Conservation (phyloP, 2,888 invertebrate species). For the Sphaerophoria rueppellii region DNA sequence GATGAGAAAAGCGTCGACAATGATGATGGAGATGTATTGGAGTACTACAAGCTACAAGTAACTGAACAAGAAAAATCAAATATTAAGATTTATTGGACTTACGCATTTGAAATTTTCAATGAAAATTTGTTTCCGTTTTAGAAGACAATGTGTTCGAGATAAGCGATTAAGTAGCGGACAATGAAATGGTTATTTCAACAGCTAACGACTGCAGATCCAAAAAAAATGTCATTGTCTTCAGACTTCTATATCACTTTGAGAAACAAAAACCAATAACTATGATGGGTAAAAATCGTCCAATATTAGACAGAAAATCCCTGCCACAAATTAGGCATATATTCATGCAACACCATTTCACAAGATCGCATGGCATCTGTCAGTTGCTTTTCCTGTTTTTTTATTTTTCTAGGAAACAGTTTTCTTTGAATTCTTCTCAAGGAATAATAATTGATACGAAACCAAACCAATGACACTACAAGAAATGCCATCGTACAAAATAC, state of each 20-base stretch:
- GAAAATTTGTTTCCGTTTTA: background rate
- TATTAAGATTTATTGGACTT: background rate
- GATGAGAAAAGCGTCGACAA: background rate
- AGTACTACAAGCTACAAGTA: background rate
- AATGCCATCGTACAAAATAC: background rate
- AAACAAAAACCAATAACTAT: no score
- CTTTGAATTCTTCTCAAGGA: conserved; percentile 30
- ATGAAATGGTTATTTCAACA: no score
- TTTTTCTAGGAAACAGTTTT: conserved; percentile 7
- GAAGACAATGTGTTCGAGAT: no score
- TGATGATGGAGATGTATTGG: conserved; percentile 16
- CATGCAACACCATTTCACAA: background rate
- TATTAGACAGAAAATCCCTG: no score
- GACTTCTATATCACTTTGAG: no score
- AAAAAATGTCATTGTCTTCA: no score
- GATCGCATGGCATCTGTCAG: conserved; percentile 23
- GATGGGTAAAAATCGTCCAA: no score
- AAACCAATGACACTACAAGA: background rate
- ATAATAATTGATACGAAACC: conserved; percentile 9
- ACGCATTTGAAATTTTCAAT: background rate
- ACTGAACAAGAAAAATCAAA: conserved; percentile 4
- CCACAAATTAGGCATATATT: conserved; percentile 7
- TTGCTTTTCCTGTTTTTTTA: conserved; percentile 17
- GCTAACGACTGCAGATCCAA: no score
- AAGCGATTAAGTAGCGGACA: no score